phyloP scores from a whole-genome alignment of 2,888 invertebrate species.

The Ptychoptera contaminata region DNA sequence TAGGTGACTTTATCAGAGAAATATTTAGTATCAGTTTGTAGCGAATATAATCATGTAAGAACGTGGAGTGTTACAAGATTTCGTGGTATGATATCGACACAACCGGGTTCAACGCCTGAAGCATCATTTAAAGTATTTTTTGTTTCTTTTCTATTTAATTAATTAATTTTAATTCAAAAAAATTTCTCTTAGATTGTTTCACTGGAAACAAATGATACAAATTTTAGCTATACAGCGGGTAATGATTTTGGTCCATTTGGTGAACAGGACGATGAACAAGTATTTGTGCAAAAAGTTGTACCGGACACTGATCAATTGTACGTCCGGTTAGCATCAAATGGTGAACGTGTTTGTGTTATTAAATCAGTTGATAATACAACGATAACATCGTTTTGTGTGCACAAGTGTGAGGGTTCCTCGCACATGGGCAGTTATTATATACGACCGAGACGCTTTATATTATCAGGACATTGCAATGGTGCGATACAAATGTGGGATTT shows the following conservation, averaged over 20 bases:
- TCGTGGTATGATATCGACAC: constrained; percentile 96
- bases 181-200: constrained; percentile 20
- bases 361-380: constrained; percentile 86
- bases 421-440: constrained; percentile 56
- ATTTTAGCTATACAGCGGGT: constrained; percentile 44
- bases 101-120: constrained; percentile 93
- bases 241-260: constrained; percentile 81
- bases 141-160: neutral
- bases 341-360: constrained; percentile 88
- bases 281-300: constrained; percentile 95
- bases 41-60: constrained; percentile 94
- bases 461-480: constrained; percentile 86
- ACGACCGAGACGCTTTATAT: constrained; percentile 69
- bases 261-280: constrained; percentile 94
- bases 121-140: constrained; percentile 89
- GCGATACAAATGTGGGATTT: constrained; percentile 98
- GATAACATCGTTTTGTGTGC: constrained; percentile 90
- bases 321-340: constrained; percentile 87
- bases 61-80: constrained; percentile 96
- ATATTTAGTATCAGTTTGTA: constrained; percentile 89
- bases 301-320: constrained; percentile 93
- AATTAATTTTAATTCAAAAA: neutral
- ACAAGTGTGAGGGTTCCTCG: constrained; percentile 93
- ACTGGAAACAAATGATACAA: constrained; percentile 45
- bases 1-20: constrained; percentile 88